Conservation (phyloP, 2,888 invertebrate species). For the Meteorus cinctellus region DNA sequence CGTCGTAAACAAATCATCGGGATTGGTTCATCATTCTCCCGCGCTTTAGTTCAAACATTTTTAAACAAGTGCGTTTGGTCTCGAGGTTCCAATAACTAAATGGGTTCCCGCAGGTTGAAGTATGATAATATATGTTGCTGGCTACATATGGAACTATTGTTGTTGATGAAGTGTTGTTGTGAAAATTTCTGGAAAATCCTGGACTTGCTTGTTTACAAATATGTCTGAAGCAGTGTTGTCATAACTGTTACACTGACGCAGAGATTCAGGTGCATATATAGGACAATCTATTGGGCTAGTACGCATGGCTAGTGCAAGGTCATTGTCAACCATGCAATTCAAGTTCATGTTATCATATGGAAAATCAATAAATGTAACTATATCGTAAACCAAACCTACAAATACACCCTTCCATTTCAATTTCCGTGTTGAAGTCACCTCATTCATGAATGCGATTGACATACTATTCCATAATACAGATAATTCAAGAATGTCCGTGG, state of each 20-base stretch:
- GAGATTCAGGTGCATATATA: not conserved
- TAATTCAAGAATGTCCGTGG: constrained; percentile 17
- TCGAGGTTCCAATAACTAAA: not conserved
- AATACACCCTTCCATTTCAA: not conserved
- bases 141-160: no score
- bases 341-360: constrained; percentile 46
- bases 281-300: constrained; percentile 4
- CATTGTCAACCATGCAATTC: constrained; percentile 42
- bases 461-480: not conserved
- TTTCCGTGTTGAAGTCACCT: no score
- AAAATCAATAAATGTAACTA: constrained; percentile 26
- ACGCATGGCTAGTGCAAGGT: constrained; percentile 51
- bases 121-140: no score
- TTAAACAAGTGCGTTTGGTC: constrained; percentile 40
- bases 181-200: no score
- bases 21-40: constrained; percentile 59
- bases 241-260: not conserved
- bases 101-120: no score
- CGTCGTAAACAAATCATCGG: constrained; percentile 60
- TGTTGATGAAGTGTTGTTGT: no score
- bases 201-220: not conserved
- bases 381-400: not conserved
- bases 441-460: not conserved
- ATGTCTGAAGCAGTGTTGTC: not conserved
- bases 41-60: constrained; percentile 47